phyloP scores from a whole-genome alignment of 2,888 invertebrate species.

The Heliconius charithonia region DNA sequence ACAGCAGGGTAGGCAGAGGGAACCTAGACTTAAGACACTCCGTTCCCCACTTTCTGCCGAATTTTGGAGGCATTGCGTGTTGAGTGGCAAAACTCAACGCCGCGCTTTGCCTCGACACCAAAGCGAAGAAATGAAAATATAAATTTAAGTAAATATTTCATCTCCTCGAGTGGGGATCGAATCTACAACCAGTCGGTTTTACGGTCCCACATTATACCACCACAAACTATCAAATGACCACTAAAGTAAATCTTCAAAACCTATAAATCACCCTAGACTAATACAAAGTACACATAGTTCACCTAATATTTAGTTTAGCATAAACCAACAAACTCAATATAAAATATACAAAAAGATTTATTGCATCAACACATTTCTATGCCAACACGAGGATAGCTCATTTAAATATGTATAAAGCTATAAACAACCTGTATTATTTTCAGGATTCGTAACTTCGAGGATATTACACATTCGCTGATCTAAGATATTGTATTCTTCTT shows the following conservation, averaged over 20 bases:
- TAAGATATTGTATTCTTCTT: slow-evolving; percentile 25
- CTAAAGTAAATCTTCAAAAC: neutral
- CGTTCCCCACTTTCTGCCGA: no score
- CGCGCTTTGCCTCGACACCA: no score
- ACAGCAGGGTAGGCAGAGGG: no score
- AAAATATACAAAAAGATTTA: slow-evolving; percentile 32
- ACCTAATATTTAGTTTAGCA: slow-evolving; percentile 7
- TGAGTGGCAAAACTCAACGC: no score
- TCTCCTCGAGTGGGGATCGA: no score
- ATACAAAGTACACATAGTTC: neutral
- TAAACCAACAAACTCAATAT: slow-evolving; percentile 15
- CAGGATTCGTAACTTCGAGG: slow-evolving; percentile 34
- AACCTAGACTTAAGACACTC: no score
- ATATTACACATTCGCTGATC: slow-evolving; percentile 35
- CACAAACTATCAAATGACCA: neutral
- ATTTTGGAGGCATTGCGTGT: no score
- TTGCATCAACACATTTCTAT: slow-evolving; percentile 27
- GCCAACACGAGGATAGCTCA: slow-evolving; percentile 34
- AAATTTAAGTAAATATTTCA: no score
- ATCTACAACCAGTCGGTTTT: no score
- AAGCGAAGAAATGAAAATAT: no score
- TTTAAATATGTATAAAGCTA: slow-evolving; percentile 40
- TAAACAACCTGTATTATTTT: slow-evolving; percentile 38
- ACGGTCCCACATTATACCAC: no score
- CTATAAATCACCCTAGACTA: neutral